A percentile compares a stretch with the other conserved stretches of the same genome.
Conservation (phyloP, 2,797 vertebrate species). For the Choloepus didactylus region DNA sequence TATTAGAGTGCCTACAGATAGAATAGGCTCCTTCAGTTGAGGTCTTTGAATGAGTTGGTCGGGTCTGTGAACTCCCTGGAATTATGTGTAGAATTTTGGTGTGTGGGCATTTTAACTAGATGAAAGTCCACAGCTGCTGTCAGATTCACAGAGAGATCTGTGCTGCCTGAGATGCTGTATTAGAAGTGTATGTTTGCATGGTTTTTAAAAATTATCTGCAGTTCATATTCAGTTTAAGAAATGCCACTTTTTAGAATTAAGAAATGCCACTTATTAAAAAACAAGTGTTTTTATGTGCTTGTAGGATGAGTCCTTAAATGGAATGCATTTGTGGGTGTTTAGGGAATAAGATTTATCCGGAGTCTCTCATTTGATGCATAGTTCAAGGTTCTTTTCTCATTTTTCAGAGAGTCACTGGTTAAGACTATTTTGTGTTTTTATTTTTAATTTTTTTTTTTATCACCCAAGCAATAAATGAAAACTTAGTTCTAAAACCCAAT, state of each 20-base stretch:
- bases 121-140: not conserved
- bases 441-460: not conserved
- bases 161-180: not conserved
- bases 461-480: not conserved
- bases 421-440: not conserved
- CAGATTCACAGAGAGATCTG: not conserved
- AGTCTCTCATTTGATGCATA: not conserved
- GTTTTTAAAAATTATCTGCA: not conserved
- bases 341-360: not conserved
- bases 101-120: not conserved
- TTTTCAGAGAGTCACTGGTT: not conserved
- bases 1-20: not conserved
- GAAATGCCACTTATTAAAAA: not conserved
- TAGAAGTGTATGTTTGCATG: not conserved
- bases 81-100: not conserved
- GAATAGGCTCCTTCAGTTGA: not conserved
- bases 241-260: not conserved
- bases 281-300: conserved; percentile 16
- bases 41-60: not conserved
- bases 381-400: not conserved
- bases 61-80: not conserved
- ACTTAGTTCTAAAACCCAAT: not conserved
- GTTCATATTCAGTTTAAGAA: not conserved
- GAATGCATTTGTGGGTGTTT: not conserved
- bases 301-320: conserved; percentile 16